Evolutionary conservation across 2,113 vertebrate species (phyloP), one percentile per base, ranked within the genome.

Genomic region (Elachura formosa): DNA sequence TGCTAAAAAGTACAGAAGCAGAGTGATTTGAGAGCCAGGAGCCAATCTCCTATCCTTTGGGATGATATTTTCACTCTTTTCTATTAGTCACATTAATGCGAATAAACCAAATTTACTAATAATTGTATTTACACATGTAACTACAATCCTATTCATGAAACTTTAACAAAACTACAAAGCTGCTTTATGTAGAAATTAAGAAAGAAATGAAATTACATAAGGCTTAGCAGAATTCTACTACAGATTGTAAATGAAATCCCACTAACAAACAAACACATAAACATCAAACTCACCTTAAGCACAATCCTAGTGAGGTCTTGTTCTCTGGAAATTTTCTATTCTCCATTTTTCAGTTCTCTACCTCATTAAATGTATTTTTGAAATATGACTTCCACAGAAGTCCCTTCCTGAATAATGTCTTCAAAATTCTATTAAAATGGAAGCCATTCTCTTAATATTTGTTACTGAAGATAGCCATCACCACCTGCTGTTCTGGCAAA

Each of bases 201-300:
- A 55, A 80, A 72, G 41, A 89, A 67, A 18, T 14, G 1, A 54
- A 77, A 48, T 46, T 21, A 81, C 19, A 0, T 34, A 73, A 69
- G 12, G 36, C 41, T 55, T 2, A 61, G 29, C 45, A 92, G 56
- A 71, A 59, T n/a, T 74, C 52, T 58, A 3, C 23, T 59, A 5
- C 0, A 5, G 41, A n/a, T 43, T 68, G 18, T 40, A 48, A 61
- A 51, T 86, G 31, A 59, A 83, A 43, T 36, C 20, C 46, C 36
- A 34, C 11, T 22, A 10, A 38, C 0, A 7, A 7, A 51, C 28
- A 51, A 36, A 13, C 6, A 46, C 0, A 0, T 19, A 38, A 88
- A 59, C 19, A 79, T 22, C 36, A 59, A 82, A 82, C 91, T 92
- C 84, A 94, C 77, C 87, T 87, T 10, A 3, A 43, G 46, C 77